Evolutionary conservation across 2,113 vertebrate genomes (phyloP).

Genomic region (Lynx canadensis): DNA sequence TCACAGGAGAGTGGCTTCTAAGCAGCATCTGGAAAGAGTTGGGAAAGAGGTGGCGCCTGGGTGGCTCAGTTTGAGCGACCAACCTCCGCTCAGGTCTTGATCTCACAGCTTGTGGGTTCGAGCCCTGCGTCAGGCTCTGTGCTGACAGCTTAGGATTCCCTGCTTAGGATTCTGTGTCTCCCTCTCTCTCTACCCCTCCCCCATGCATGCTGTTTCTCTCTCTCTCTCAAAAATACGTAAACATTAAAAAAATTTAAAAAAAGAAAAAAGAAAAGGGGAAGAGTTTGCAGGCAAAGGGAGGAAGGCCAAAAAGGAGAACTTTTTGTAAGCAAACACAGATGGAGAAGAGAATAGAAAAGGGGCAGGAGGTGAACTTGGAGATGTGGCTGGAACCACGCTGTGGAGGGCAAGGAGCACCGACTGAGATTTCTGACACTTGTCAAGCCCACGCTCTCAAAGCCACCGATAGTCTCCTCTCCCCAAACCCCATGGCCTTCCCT

Average conservation of each 20-base stretch:
- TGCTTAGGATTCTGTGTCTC: no score
- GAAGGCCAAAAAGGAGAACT: not conserved
- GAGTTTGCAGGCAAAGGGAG: not conserved
- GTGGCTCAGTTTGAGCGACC: no score
- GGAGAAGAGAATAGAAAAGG: not conserved
- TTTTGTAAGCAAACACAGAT: not conserved
- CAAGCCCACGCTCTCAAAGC: not conserved
- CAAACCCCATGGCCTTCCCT: not conserved
- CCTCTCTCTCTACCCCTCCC: no score
- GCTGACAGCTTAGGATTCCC: no score
- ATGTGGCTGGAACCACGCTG: not conserved
- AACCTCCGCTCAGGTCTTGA: no score
- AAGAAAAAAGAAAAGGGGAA: not conserved
- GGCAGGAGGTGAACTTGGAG: not conserved
- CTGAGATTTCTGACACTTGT: not conserved
- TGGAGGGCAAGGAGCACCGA: rapidly evolving
- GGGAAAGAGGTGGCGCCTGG: no score
- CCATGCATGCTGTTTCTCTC: no score
- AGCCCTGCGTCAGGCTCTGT: no score
- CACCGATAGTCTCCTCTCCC: not conserved
- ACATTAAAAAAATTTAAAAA: no score
- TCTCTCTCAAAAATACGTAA: no score
- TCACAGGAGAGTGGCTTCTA: not conserved
- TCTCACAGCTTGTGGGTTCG: no score
- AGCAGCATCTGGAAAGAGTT: not conserved